A percentile compares a stretch with the other conserved stretches of the same genome.
phyloP scores from a whole-genome alignment of 2,888 invertebrate genomes.

The Cryptocephalus moraei region DNA sequence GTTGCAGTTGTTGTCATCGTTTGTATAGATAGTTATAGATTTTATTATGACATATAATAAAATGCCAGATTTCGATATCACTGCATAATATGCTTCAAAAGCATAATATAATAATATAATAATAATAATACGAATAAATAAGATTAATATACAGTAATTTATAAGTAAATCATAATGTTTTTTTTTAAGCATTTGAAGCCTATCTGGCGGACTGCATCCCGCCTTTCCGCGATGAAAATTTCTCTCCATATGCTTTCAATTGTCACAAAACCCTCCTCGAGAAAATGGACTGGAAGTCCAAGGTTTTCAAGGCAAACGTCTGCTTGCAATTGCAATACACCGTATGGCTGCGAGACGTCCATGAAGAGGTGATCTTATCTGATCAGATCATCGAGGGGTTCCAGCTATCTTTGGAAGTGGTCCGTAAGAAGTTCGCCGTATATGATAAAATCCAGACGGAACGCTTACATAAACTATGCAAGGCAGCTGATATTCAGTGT shows the following conservation, averaged over 20 bases:
- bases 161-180: too few species aligned
- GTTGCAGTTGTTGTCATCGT: too few species aligned
- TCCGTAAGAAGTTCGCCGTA: constrained; percentile 36
- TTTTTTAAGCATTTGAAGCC: constrained; percentile 22
- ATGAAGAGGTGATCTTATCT: constrained; percentile 42
- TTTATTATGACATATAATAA: too few species aligned
- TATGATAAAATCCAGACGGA: constrained; percentile 23
- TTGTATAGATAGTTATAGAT: too few species aligned
- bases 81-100: too few species aligned
- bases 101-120: too few species aligned
- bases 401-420: constrained; percentile 44
- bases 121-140: too few species aligned
- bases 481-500: constrained; percentile 28
- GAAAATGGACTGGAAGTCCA: constrained; percentile 17
- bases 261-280: constrained; percentile 14
- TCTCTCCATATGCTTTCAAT: constrained; percentile 17
- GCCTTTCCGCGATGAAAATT: constrained; percentile 26
- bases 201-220: constrained; percentile 29
- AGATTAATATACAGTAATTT: too few species aligned
- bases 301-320: constrained; percentile 39
- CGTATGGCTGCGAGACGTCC: constrained; percentile 54
- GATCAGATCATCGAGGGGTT: constrained; percentile 42
- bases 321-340: constrained; percentile 48
- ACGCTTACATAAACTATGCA: constrained; percentile 41
- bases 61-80: too few species aligned